Percentiles rank a stretch among this genome's conserved stretches.
These are phyloP conservation scores for Pammene fasciana DNA, from an alignment of 2,888 invertebrate genomes.

Conservation along the genomic window DNA sequence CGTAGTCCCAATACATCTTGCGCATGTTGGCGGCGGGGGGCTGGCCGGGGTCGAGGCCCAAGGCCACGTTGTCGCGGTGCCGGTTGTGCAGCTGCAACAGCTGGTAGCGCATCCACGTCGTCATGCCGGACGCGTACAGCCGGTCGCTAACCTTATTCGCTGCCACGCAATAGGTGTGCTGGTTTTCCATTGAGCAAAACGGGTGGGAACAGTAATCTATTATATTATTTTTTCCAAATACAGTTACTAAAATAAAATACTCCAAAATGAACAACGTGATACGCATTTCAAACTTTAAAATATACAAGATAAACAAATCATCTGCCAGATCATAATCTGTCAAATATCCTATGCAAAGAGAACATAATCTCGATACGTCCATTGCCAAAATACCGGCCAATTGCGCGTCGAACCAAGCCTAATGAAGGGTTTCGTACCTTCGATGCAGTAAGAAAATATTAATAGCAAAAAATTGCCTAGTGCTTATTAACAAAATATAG, in stretches of 20 bases:
- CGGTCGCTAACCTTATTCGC: slow-evolving; percentile 65
- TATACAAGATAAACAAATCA: slow-evolving; percentile 16
- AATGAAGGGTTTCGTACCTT: too few species aligned
- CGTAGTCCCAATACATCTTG: slow-evolving; percentile 80
- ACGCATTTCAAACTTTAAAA: slow-evolving; percentile 52
- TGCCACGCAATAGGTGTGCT: slow-evolving; percentile 73
- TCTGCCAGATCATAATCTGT: slow-evolving; percentile 8
- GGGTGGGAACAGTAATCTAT: slow-evolving; percentile 66
- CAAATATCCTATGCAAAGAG: neutral
- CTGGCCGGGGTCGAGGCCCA: slow-evolving; percentile 76
- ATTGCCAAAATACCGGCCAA: too few species aligned
- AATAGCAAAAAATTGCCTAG: too few species aligned
- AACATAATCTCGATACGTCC: too few species aligned
- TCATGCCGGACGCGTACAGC: slow-evolving; percentile 74
- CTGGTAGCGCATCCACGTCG: slow-evolving; percentile 76
- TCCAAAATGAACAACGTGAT: slow-evolving; percentile 56
- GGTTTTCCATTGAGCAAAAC: slow-evolving; percentile 72
- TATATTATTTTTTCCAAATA: slow-evolving; percentile 45
- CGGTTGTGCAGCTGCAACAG: slow-evolving; percentile 73
- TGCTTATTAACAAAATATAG: too few species aligned
- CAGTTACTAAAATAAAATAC: slow-evolving; percentile 51
- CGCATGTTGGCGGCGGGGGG: slow-evolving; percentile 79
- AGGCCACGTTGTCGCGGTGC: slow-evolving; percentile 75
- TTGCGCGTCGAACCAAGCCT: too few species aligned
- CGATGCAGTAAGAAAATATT: too few species aligned